phyloP scores from a whole-genome alignment of 2,113 vertebrate genomes.

The Brachionichthys hirsutus region DNA sequence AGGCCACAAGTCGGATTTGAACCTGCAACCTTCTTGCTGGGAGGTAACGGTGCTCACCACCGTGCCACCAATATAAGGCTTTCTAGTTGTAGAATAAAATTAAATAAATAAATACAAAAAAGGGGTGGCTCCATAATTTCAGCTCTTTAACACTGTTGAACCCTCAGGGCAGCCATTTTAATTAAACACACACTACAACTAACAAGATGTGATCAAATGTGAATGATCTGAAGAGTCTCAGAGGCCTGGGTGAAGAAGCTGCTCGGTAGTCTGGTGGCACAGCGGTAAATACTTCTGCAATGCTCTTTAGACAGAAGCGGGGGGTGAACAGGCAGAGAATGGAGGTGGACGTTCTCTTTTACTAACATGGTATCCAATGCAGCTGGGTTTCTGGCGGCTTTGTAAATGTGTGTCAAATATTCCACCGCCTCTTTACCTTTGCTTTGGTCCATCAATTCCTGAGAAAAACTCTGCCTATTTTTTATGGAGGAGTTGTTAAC shows the following conservation, averaged over 20 bases:
- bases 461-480: not conserved
- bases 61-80: slow-evolving; percentile 2
- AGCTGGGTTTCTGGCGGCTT: not conserved
- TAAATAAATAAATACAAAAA: too few relatives aligned
- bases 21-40: too few relatives aligned
- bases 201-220: too few relatives aligned
- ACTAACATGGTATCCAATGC: not conserved
- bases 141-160: too few relatives aligned
- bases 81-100: slow-evolving; percentile 1
- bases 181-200: too few relatives aligned
- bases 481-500: not conserved
- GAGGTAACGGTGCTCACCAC: too few relatives aligned
- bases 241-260: not conserved
- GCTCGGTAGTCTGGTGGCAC: not conserved
- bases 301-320: not conserved
- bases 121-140: too few relatives aligned
- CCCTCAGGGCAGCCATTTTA: too few relatives aligned
- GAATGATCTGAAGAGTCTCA: not conserved
- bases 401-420: not conserved
- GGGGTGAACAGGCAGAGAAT: not conserved
- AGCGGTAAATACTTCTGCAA: not conserved
- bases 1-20: too few relatives aligned
- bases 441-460: slow-evolving; percentile 9
- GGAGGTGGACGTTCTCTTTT: not conserved
- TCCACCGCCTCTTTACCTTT: not conserved